Evolutionary conservation across 2,888 invertebrate genomes (phyloP).

Genomic region (Stenodera caucasica): DNA sequence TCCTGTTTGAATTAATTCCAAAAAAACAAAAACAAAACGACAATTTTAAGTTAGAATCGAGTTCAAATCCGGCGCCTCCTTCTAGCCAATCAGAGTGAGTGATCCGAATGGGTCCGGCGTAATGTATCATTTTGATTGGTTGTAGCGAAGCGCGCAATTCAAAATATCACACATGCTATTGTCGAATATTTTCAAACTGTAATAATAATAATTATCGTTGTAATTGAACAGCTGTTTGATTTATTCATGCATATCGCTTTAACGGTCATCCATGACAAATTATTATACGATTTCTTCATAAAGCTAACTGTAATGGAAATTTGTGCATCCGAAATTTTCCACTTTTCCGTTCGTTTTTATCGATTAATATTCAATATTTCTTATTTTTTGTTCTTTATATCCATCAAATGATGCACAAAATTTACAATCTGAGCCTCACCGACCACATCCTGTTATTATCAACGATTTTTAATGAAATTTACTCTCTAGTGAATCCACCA

Average conservation of each 20-base stretch:
- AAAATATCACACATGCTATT: no score
- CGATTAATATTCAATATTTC: no score
- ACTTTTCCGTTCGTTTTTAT: not conserved
- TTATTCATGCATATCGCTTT: slow-evolving; percentile 35
- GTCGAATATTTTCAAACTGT: no score
- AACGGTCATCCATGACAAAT: slow-evolving; percentile 34
- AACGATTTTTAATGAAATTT: not conserved
- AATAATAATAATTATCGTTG: no score
- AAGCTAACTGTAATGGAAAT: slow-evolving; percentile 1
- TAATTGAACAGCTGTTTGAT: slow-evolving; percentile 19
- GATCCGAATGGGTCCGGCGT: no score
- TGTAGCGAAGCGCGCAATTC: no score
- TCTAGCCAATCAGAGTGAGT: no score
- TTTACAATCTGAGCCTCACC: not conserved
- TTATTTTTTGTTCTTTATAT: not conserved
- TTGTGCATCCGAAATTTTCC: slow-evolving; percentile 5
- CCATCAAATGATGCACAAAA: not conserved
- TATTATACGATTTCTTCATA: slow-evolving; percentile 27
- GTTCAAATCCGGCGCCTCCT: no score
- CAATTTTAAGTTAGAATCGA: no score
- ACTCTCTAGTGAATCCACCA: not conserved
- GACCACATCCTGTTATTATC: not conserved
- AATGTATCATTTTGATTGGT: no score
- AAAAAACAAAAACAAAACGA: no score
- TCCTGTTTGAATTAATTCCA: no score